Percentiles rank a stretch among this genome's conserved stretches.
These are phyloP conservation scores for Carcharodon carcharias DNA, from an alignment of 2,797 vertebrate genomes.

Conservation along the genomic window DNA sequence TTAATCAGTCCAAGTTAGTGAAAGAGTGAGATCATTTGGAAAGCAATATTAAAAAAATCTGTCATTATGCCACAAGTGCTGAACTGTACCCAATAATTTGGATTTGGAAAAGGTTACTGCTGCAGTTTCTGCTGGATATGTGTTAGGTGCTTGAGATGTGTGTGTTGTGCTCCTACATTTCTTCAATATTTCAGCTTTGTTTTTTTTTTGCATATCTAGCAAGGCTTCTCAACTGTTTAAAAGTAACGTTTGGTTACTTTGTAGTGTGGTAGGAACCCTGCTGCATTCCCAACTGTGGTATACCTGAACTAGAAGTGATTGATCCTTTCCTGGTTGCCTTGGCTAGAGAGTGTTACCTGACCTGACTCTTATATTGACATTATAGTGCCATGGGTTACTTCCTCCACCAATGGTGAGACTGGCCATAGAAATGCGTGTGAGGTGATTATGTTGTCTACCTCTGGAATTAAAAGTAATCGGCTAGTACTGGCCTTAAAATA, in stretches of 20 bases:
- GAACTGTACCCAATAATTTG: not conserved
- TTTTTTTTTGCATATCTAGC: not conserved
- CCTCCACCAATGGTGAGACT: not conserved
- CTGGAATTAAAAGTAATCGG: not conserved
- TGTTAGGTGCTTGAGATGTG: not conserved
- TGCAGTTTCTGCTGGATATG: not conserved
- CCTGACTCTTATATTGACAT: not conserved
- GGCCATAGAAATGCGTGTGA: not conserved
- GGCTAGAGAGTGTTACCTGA: not conserved
- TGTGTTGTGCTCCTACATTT: not conserved
- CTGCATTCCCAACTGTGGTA: not conserved
- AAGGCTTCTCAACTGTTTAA: not conserved
- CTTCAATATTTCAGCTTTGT: not conserved
- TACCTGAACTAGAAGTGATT: not conserved
- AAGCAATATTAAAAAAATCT: not conserved
- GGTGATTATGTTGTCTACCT: not conserved
- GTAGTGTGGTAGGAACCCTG: not conserved
- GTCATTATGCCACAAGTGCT: too few species aligned
- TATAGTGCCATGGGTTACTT: not conserved
- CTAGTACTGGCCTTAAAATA: not conserved
- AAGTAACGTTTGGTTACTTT: not conserved
- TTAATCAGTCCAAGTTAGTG: not conserved
- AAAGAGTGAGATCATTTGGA: constrained; percentile 6
- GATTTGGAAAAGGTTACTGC: not conserved
- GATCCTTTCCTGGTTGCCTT: not conserved